Base-by-base conservation (phyloP, 2,113 vertebrate genomes). In the Manacus vitellinus region DNA sequence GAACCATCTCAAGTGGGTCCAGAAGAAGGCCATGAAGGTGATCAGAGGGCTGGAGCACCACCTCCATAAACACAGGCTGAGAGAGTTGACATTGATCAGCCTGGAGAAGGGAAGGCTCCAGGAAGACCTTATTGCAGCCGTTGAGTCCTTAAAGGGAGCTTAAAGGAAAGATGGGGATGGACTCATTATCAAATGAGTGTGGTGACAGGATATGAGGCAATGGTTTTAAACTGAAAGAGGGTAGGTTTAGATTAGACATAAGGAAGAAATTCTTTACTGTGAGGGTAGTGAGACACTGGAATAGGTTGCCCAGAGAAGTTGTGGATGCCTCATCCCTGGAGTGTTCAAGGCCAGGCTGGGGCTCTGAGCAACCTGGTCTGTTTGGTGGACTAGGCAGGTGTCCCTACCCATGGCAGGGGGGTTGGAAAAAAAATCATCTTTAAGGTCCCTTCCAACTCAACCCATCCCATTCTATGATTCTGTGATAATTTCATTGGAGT, bases 321-420 rank as follows among this genome's bases (percentile, higher is more conserved):
- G 8, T 62, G 52, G 33, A 1, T 62, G 35, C 33, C 19, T 3
- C 13, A 3, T 76, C 19, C 43, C 17, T 63, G 27, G 16, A 35
- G 28, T 23, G 39, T 55, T 55, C 15, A 55, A 33, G 61, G 21
- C 4, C 16, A 41, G 55, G 4, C 0, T 66, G 43, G 30, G 33
- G 5, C 61, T 92, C 30, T 33, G 80, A 30, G 39, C 24, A 27
- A 18, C 28, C 25, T 78, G 24, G 2, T 20, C 28, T 41, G 7
- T 52, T 52, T 52, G 51, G 31, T 41, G 55, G 31, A 31, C 25
- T 28, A 52, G 51, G 51, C 14, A 74, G 8, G 25, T 46, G 39
- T 55, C 25, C 8, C 21, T 89, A 59, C 31, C 31, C 4, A 1
- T 0, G 3, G 44, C 44, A 49, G 8, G 1, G 14, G 3, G 2